Evolutionary conservation across 2,888 invertebrate genomes (phyloP), one percentile per base, ranked within the genome.

Genomic region (Pristionchus japonicus): DNA sequence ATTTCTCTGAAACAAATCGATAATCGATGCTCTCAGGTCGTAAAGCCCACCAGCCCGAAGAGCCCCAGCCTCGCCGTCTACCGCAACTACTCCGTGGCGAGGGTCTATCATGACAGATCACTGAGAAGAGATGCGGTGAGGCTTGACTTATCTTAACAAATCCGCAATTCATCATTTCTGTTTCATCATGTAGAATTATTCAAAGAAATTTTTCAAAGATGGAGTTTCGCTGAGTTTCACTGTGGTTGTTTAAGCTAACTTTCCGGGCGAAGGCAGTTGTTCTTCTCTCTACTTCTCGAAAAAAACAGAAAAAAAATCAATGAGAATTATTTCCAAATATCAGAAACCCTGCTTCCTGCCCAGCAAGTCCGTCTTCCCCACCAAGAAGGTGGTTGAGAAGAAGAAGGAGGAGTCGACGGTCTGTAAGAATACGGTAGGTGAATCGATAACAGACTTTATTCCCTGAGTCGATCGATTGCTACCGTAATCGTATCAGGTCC

Each of bases 61-160:
- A 31, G n/a, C 11, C 31, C n/a, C 31, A 27, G 27, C 34, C 70
- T 37, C 3, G n/a, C 77, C 23, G 49, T 82, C 27, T 82, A 82
- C 82, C 47, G 49, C 15, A 82, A 82, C 49, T 82, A 82, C 52
- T 82, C 82, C 31, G 82, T 82, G 15, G n/a, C 27, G 52, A 47
- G 49, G 31, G 82, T 82, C 27, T 82, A 82, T 34, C 82, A n/a
- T 6, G 82, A 47, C n/a, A 23, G 34, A 52, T 82, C 82, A 7
- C 13, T 31, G 27, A 82, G 82, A 37, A 52, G 47, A 82, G 49
- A 49, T 31, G 49, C 82, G n/a, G 82, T 82, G 47, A 82, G 82
- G 11, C 13, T 27, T 3, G 6, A 13, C 13, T 64, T 31, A n/a
- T n/a, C n/a, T n/a, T n/a, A n/a, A n/a, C n/a, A n/a, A n/a, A n/a